These are phyloP conservation scores for Emydoidea blandingii DNA, from an alignment of 2,797 vertebrate genomes.

Conservation along the genomic window DNA sequence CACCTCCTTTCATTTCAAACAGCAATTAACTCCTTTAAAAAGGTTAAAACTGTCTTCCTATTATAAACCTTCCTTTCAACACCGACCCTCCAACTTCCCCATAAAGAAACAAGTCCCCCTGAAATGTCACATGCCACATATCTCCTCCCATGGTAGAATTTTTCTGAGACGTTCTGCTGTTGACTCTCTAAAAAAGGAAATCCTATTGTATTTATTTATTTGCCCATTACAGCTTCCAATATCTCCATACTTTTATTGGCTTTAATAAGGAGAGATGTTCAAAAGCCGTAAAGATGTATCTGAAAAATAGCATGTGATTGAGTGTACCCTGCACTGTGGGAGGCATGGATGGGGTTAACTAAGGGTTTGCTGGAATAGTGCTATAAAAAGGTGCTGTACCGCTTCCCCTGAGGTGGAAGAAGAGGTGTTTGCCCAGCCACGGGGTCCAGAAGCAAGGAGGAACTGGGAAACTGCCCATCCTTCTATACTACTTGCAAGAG, in stretches of 20 bases:
- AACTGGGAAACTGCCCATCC: neutral
- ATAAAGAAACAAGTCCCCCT: neutral
- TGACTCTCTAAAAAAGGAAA: neutral
- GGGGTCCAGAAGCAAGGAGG: neutral
- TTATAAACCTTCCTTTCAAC: neutral
- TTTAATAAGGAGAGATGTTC: neutral
- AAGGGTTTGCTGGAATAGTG: neutral
- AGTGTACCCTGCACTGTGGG: neutral
- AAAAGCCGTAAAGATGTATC: neutral
- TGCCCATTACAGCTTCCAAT: neutral
- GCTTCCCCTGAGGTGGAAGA: neutral
- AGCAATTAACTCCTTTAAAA: neutral
- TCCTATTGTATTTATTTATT: neutral
- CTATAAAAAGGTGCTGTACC: neutral
- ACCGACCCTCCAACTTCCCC: accelerated
- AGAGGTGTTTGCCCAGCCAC: neutral
- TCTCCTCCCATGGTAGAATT: neutral
- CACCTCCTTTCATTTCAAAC: neutral
- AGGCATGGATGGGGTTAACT: neutral
- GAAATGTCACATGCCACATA: neutral
- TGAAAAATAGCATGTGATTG: neutral
- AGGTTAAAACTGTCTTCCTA: accelerated
- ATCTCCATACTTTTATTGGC: neutral
- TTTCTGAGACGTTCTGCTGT: neutral
- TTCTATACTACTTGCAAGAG: neutral